These are phyloP conservation scores for Oncorhynchus tshawytscha DNA, from an alignment of 2,113 vertebrate species.

Conservation along the genomic window DNA sequence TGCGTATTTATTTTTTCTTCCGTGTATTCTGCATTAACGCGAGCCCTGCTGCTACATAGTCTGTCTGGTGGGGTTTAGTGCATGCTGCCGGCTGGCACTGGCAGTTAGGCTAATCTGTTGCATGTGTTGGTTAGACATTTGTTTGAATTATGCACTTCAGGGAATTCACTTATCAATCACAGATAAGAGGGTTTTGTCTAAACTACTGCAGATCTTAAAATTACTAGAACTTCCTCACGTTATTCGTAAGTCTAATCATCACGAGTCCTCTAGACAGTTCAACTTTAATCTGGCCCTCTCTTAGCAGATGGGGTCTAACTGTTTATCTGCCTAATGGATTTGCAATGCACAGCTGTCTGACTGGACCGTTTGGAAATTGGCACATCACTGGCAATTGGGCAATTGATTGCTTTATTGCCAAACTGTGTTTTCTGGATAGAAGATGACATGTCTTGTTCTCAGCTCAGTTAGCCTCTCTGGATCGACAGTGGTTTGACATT, in stretches of 20 bases:
- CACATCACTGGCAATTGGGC: not conserved
- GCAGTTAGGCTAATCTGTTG: too few species aligned
- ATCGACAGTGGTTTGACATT: not conserved
- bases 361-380: not conserved
- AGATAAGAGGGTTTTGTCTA: not conserved
- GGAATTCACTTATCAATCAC: not conserved
- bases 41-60: too few species aligned
- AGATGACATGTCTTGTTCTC: not conserved
- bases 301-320: not conserved
- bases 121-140: not conserved
- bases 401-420: not conserved
- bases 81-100: too few species aligned
- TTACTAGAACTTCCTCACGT: not conserved
- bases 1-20: too few species aligned
- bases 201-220: not conserved
- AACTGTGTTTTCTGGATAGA: not conserved
- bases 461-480: not conserved
- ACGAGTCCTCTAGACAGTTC: not conserved
- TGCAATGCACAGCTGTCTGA: constrained; percentile 2
- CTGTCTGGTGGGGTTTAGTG: too few species aligned
- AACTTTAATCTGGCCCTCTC: not conserved
- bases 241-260: not conserved
- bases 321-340: not conserved
- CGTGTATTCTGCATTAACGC: too few species aligned
- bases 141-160: not conserved